Percentiles rank a stretch among this genome's conserved stretches.
phyloP scores from a whole-genome alignment of 2,888 invertebrate species.

The Altica lythri region DNA sequence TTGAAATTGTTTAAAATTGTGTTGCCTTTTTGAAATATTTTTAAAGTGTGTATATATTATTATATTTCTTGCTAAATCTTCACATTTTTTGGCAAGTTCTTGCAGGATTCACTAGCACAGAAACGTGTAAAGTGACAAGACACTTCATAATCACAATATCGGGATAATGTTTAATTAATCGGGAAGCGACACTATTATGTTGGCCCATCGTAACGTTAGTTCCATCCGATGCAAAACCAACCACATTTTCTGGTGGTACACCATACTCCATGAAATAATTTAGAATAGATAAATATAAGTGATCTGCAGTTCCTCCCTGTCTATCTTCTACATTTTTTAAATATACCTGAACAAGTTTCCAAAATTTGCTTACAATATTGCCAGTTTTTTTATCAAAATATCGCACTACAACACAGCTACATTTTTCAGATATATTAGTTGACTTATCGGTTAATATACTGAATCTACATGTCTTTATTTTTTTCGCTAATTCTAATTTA shows the following conservation, averaged over 20 bases:
- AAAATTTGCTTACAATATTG: not conserved
- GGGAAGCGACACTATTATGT: not conserved
- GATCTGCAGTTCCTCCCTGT: not conserved
- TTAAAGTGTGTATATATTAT: not conserved
- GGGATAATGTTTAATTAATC: not conserved
- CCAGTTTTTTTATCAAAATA: not conserved
- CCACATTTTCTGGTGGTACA: not conserved
- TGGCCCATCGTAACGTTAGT: not conserved
- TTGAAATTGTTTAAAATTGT: not conserved
- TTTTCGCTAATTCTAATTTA: slow-evolving; percentile 26
- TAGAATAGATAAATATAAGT: not conserved
- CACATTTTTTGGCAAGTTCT: not conserved
- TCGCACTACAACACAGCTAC: not conserved
- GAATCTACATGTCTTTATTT: slow-evolving; percentile 32
- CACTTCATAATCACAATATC: not conserved
- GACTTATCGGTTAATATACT: slow-evolving; percentile 41
- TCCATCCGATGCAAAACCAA: not conserved
- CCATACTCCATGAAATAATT: not conserved
- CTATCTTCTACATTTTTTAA: not conserved
- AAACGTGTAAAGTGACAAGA: not conserved
- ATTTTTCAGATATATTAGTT: slow-evolving; percentile 36
- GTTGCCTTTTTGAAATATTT: not conserved
- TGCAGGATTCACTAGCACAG: not conserved
- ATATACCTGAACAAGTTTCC: not conserved
- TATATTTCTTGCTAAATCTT: not conserved